These are phyloP conservation scores for Altica lythri DNA, from an alignment of 2,888 invertebrate genomes.

Conservation along the genomic window DNA sequence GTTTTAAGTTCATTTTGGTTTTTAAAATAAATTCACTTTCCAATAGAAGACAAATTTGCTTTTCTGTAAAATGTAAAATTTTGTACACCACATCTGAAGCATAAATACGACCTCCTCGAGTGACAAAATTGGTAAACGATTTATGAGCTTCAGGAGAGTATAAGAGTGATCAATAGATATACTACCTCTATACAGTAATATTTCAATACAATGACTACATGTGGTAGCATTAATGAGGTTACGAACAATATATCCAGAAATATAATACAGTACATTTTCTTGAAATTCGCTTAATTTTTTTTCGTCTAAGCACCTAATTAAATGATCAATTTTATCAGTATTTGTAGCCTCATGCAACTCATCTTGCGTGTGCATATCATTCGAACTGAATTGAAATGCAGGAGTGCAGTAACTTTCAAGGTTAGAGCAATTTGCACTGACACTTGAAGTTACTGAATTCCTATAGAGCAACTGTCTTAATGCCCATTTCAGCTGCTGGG, in stretches of 20 bases:
- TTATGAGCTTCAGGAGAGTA: constrained; percentile 5
- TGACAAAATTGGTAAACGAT: too few relatives aligned
- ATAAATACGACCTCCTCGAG: too few relatives aligned
- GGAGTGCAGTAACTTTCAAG: constrained; percentile 26
- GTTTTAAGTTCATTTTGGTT: too few relatives aligned
- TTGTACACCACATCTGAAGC: too few relatives aligned
- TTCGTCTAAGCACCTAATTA: neutral
- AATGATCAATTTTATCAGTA: constrained; percentile 1
- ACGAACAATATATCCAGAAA: constrained; percentile 27
- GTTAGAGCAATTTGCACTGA: constrained; percentile 34
- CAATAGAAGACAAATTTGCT: too few relatives aligned
- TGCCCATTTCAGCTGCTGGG: constrained; percentile 37
- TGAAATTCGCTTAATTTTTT: constrained; percentile 16
- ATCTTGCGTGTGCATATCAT: constrained; percentile 1
- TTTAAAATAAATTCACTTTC: too few relatives aligned
- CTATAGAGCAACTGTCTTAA: constrained; percentile 37
- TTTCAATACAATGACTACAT: constrained; percentile 19
- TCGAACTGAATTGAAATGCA: constrained; percentile 31
- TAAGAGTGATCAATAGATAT: neutral
- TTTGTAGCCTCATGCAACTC: too few relatives aligned
- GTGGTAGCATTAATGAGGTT: constrained; percentile 1
- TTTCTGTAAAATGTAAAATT: too few relatives aligned
- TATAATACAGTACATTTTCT: constrained; percentile 30
- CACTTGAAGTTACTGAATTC: constrained; percentile 36
- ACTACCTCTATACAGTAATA: constrained; percentile 10